Conservation (phyloP, 2,113 vertebrate species). For the Neolamprologus hecqui region DNA sequence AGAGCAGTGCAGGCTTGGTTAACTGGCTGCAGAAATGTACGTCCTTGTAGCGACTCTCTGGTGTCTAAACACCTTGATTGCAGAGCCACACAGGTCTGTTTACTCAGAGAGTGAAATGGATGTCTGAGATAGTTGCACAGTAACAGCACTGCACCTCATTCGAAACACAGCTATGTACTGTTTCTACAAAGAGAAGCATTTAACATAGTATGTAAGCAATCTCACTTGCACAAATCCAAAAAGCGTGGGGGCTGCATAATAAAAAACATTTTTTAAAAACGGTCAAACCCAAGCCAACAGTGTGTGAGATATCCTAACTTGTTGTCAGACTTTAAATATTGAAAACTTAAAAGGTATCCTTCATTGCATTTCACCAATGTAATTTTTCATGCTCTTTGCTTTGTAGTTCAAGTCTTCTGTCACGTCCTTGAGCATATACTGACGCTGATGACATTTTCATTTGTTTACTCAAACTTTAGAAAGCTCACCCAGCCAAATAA, state of each 20-base stretch:
- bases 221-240: not conserved
- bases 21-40: not conserved
- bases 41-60: not conserved
- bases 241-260: not conserved
- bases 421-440: not conserved
- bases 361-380: not conserved
- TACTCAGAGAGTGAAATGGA: not conserved
- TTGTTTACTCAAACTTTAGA: not conserved
- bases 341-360: not conserved
- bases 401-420: not conserved
- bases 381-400: not conserved
- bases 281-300: not conserved
- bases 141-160: not conserved
- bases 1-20: constrained; percentile 4
- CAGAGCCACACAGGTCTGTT: not conserved
- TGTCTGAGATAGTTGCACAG: not conserved
- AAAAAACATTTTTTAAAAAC: not conserved
- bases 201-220: not conserved
- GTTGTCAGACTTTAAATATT: not conserved
- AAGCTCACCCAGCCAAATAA: not conserved
- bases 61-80: not conserved
- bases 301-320: not conserved
- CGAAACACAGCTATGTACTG: not conserved
- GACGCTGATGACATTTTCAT: not conserved
- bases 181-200: not conserved